phyloP scores from a whole-genome alignment of 2,888 invertebrate genomes.

The Nesidiocoris tenuis region DNA sequence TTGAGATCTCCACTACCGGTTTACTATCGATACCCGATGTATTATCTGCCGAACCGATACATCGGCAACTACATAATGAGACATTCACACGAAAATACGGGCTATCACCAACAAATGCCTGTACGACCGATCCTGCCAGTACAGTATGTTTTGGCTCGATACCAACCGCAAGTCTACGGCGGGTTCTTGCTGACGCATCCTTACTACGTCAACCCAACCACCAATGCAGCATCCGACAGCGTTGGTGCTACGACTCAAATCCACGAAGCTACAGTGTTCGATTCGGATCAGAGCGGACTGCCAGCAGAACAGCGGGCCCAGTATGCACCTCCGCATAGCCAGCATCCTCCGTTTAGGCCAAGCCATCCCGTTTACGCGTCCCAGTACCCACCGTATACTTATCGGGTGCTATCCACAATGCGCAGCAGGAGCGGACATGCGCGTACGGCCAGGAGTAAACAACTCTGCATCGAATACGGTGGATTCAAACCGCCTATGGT shows the following conservation, averaged over 20 bases:
- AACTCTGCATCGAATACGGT: conserved; percentile 70
- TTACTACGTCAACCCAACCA: conserved; percentile 24
- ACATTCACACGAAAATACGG: conserved; percentile 46
- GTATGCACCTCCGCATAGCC: conserved; percentile 8
- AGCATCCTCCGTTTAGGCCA: conserved; percentile 50
- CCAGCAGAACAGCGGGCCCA: conserved; percentile 46
- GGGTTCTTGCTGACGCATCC: conserved; percentile 25
- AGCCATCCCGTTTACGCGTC: conserved; percentile 51
- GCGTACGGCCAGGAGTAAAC: conserved; percentile 47
- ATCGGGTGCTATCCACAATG: conserved; percentile 49
- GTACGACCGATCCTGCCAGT: conserved; percentile 26
- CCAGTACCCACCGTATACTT: conserved; percentile 51
- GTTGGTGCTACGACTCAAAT: background rate
- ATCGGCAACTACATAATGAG: conserved; percentile 47
- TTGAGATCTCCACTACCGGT: conserved; percentile 28
- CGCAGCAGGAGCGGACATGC: conserved; percentile 43
- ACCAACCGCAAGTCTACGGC: conserved; percentile 33
- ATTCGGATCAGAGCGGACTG: conserved; percentile 47
- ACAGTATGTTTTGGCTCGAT: conserved; percentile 43
- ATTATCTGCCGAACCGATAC: conserved; percentile 43
- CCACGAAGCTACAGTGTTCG: background rate
- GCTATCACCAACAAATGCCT: conserved; percentile 21
- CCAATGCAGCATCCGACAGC: background rate
- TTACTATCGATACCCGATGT: conserved; percentile 43
- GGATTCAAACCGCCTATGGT: conserved; percentile 79